A percentile compares a stretch with the other conserved stretches of the same genome.
phyloP scores from a whole-genome alignment of 2,113 vertebrate genomes.

The Triplophysa tibetana region DNA sequence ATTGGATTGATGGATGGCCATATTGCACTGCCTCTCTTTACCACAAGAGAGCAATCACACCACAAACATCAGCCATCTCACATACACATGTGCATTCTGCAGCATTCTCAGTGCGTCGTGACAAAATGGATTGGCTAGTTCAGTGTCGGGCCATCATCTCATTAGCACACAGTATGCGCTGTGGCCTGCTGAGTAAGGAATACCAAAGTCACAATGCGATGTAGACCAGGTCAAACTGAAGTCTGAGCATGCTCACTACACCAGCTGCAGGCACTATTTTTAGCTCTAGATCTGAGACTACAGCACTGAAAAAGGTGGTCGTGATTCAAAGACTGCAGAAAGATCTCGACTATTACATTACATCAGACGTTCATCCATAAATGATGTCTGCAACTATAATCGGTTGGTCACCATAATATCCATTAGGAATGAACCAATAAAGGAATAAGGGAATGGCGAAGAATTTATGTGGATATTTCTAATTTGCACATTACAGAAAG shows the following conservation, averaged over 20 bases:
- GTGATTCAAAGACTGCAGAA: constrained; percentile 1
- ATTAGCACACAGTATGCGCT: neutral
- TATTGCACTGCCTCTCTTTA: neutral
- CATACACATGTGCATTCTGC: neutral
- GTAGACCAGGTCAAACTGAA: constrained; percentile 44
- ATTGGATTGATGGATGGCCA: too few relatives aligned
- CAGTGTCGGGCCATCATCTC: constrained; percentile 2
- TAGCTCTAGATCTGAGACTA: constrained; percentile 57
- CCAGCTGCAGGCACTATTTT: constrained; percentile 69
- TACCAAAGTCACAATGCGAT: constrained; percentile 11
- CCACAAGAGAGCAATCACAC: constrained; percentile 28
- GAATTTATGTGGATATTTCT: neutral
- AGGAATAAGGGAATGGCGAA: neutral
- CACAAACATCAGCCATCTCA: neutral
- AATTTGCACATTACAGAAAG: neutral
- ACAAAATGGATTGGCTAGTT: neutral
- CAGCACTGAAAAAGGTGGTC: constrained; percentile 9
- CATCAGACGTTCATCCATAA: neutral
- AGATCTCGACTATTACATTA: neutral
- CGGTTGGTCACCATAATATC: neutral
- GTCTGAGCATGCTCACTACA: constrained; percentile 56
- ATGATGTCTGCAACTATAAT: too few relatives aligned
- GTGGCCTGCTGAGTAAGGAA: constrained; percentile 31
- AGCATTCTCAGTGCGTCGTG: neutral
- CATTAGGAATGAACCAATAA: neutral